These are phyloP conservation scores for Agrochola lychnidis DNA, from an alignment of 2,888 invertebrate genomes.

Conservation along the genomic window DNA sequence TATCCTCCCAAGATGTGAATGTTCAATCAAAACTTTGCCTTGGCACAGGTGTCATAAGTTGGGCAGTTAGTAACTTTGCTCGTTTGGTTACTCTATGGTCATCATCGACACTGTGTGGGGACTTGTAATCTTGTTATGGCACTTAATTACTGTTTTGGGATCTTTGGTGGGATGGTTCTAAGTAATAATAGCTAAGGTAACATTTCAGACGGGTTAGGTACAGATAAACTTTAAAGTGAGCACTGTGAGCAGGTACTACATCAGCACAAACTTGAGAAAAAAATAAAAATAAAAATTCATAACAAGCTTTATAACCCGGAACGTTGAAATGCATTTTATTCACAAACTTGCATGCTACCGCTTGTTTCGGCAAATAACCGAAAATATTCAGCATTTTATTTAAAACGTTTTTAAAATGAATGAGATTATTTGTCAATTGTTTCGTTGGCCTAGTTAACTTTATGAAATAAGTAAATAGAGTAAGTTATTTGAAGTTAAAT, in stretches of 20 bases:
- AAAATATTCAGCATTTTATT: slow-evolving; percentile 43
- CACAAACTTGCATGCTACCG: slow-evolving; percentile 42
- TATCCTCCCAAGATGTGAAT: slow-evolving; percentile 63
- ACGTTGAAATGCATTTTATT: slow-evolving; percentile 53
- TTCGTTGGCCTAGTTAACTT: slow-evolving; percentile 5
- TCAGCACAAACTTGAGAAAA: slow-evolving; percentile 12
- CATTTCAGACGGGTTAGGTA: slow-evolving; percentile 17
- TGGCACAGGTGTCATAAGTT: slow-evolving; percentile 75
- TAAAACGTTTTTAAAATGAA: slow-evolving; percentile 30
- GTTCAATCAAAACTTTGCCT: slow-evolving; percentile 72
- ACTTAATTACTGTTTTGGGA: slow-evolving; percentile 67
- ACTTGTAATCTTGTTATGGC: slow-evolving; percentile 66
- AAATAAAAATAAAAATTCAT: slow-evolving; percentile 24
- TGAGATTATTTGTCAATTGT: slow-evolving; percentile 5
- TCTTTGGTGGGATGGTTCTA: slow-evolving; percentile 49
- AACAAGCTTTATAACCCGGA: slow-evolving; percentile 42
- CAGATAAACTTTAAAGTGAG: slow-evolving; percentile 22
- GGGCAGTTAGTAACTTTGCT: slow-evolving; percentile 73
- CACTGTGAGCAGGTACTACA: neutral
- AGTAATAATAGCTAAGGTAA: slow-evolving; percentile 34
- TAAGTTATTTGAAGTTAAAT: neutral
- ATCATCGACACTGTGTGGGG: slow-evolving; percentile 62
- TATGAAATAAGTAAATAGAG: neutral
- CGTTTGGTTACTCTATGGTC: slow-evolving; percentile 74
- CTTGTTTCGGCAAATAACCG: slow-evolving; percentile 36